Evolutionary conservation across 2,888 invertebrate species (phyloP), one percentile per base, ranked within the genome.

Genomic region (Diarsia brunnea): DNA sequence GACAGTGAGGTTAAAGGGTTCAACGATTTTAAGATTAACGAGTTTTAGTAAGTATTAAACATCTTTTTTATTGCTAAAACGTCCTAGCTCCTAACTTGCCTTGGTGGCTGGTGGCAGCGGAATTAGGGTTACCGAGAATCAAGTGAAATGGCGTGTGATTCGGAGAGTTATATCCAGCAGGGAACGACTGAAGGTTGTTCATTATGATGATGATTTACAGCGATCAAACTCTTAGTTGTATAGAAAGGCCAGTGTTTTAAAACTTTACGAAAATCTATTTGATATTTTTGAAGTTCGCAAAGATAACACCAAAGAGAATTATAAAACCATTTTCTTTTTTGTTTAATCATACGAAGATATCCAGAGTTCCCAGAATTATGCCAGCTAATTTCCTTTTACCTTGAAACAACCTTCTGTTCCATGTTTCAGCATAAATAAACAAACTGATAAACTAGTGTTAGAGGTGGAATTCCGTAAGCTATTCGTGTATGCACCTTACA

Each of bases 1-100:
- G 69, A 88, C 67, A 31, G 80, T 4, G 49, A 73, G 5, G 75
- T 90, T 5, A 82, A 69, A 24, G 92, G 92, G 2, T 73, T 90
- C 2, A 88, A 84, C 7, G 85, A 88, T 31, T 90, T 87, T 8
- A 89, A 75, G 45, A 78, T 93, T 49, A 85, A 82, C 0, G 90
- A 92, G 64, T 92, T 92, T 68, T 91, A 89, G 93, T 93, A 64
- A 73, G 83, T 83, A 72, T 12, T 38, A 31, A 5, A 1, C 2
- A 27, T 8, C 0, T 51, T 24, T 11, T 75, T 21, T 2, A 31
- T 31, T 31, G 31, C 31, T 31, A 31, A 4, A 31, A 3, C 4
- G 3, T 31, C 4, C 4, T 31, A 31, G 31, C 31, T 31, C 4
- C 31, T 31, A 31, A 31, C 2, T 31, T 31, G 4, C 8, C 19